Base-by-base conservation (phyloP, 1,140 invertebrate genomes). In the Asbolus verrucosus region DNA sequence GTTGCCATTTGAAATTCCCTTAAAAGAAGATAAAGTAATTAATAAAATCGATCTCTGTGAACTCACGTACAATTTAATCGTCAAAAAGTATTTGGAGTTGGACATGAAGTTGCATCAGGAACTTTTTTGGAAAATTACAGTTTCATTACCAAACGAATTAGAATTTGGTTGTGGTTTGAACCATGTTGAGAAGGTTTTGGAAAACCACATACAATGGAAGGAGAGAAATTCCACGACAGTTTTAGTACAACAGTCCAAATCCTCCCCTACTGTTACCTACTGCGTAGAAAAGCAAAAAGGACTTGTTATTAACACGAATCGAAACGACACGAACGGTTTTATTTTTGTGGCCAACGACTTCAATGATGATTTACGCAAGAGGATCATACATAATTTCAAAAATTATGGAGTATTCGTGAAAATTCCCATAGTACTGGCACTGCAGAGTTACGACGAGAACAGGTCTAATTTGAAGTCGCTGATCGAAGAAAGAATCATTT, bases 71-170 rank as follows among this genome's bases (percentile, higher is more conserved):
- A 83, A 82, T 15, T 73, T 82, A 41, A 77, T 85, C 9, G 67
- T 82, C 38, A 81, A 83, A 76, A 79, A 82, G 30, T 82, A 82
- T 72, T 82, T 81, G 73, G 80, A 83, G 75, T 81, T 84, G 19
- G 81, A 66, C 65, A 83, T 82, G 74, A 82, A 82, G 38, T 82
- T 84, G 63, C 82, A 82, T 43, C 83, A 84, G 67, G 84, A 84
- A 70, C 80, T 86, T 46, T 91, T 85, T 77, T 92, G 89, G 88
- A 92, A 92, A 81, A 72, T 90, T 15, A 79, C 87, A n/a, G 75
- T 91, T 11, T 86, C 87, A 0, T 82, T 88, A 61, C 87, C 89
- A 9, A 78, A 83, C 61, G 65, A 78, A 8, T 68, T 69, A 1
- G 83, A 82, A 72, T 73, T 79, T 6, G 27, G 65, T 0, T 79